Percentiles rank a stretch among this genome's conserved stretches.
phyloP scores from a whole-genome alignment of 2,888 invertebrate genomes.

The Trichogramma evanescens region DNA sequence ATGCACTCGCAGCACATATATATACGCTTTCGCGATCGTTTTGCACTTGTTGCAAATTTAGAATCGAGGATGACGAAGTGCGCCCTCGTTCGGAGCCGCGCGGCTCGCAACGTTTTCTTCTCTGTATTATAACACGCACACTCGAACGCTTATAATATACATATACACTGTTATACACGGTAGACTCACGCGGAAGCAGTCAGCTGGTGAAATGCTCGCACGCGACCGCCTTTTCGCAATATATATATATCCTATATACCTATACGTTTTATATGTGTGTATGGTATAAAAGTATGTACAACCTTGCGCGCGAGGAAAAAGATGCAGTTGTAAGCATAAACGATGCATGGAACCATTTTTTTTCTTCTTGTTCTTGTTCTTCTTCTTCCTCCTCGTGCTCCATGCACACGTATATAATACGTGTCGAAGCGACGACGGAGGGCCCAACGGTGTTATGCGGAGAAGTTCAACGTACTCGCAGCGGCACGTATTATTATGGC shows the following conservation, averaged over 20 bases:
- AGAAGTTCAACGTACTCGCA: too few species aligned
- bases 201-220: too few species aligned
- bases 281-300: constrained; percentile 5
- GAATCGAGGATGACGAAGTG: neutral
- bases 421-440: neutral
- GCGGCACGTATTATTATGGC: too few species aligned
- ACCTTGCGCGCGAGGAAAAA: neutral
- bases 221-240: too few species aligned
- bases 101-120: too few species aligned
- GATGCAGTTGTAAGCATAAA: neutral
- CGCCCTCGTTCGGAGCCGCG: neutral
- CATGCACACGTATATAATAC: constrained; percentile 1
- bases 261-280: neutral
- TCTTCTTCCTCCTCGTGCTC: constrained; percentile 3
- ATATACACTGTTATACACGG: too few species aligned
- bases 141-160: too few species aligned
- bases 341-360: neutral
- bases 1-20: too few species aligned
- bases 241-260: too few species aligned
- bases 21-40: neutral
- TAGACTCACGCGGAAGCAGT: too few species aligned
- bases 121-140: too few species aligned
- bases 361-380: neutral
- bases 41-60: constrained; percentile 3
- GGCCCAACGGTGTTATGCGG: too few species aligned